Evolutionary conservation across 2,888 invertebrate genomes (phyloP).

Genomic region (Andrena bicolor): DNA sequence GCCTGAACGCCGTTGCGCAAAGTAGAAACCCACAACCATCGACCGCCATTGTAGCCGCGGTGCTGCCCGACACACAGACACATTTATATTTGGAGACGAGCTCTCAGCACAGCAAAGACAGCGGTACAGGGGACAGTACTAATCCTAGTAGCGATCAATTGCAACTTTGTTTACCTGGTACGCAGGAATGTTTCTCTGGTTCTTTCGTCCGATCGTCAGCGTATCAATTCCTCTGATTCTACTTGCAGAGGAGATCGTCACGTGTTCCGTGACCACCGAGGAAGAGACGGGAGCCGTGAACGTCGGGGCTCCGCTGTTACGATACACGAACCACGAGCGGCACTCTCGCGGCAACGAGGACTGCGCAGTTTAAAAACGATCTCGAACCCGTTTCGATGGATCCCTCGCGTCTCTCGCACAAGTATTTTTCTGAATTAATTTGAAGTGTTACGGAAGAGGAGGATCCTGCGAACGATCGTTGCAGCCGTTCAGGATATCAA

Average conservation of each 20-base stretch:
- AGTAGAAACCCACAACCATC: constrained; percentile 65
- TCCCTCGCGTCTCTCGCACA: neutral
- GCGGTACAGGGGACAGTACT: constrained; percentile 92
- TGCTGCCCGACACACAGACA: constrained; percentile 77
- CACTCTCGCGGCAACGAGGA: constrained; percentile 70
- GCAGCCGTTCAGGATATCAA: neutral
- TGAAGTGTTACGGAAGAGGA: neutral
- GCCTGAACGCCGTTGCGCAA: constrained; percentile 85
- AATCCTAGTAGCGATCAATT: constrained; percentile 90
- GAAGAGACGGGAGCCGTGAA: constrained; percentile 77
- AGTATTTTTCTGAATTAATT: neutral
- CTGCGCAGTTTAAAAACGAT: constrained; percentile 61
- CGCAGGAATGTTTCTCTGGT: constrained; percentile 32
- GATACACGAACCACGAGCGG: constrained; percentile 83
- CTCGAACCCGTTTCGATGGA: neutral
- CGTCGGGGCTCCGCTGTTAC: constrained; percentile 80
- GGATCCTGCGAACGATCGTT: neutral
- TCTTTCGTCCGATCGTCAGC: neutral
- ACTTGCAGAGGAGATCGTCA: constrained; percentile 77
- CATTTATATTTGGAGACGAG: constrained; percentile 88
- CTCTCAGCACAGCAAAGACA: constrained; percentile 93
- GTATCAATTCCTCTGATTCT: neutral
- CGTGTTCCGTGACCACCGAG: constrained; percentile 76
- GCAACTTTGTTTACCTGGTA: constrained; percentile 82
- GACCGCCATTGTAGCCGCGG: constrained; percentile 63